phyloP scores from a whole-genome alignment of 1,140 invertebrate species.

The Eriocheir sinensis region DNA sequence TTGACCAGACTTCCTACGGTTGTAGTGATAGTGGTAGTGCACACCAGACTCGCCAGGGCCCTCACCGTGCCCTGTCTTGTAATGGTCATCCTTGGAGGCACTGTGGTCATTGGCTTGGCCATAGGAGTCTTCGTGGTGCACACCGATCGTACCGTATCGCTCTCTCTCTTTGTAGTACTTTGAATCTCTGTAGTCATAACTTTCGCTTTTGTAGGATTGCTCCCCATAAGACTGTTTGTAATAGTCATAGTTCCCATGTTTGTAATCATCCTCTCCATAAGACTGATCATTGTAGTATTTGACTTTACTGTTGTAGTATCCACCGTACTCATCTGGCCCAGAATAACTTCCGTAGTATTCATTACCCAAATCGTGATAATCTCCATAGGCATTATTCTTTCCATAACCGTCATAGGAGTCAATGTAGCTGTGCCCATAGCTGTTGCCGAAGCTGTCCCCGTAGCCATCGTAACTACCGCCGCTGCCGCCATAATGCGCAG shows the following conservation, averaged over 20 bases:
- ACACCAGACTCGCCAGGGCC: too few relatives aligned
- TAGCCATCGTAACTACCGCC: not conserved
- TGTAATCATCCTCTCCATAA: not conserved
- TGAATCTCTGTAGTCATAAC: not conserved
- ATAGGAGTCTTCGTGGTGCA: not conserved
- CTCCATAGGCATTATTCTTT: too few relatives aligned
- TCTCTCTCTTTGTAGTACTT: not conserved
- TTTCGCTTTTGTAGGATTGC: not conserved
- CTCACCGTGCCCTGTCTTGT: too few relatives aligned
- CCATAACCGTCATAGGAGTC: not conserved
- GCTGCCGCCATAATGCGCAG: not conserved
- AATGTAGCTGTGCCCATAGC: not conserved
- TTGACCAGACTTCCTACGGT: not conserved
- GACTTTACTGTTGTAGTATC: not conserved
- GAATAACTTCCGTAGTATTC: too few relatives aligned
- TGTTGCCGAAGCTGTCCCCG: not conserved
- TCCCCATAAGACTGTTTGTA: not conserved
- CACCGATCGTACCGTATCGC: not conserved
- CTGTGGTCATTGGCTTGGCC: not conserved
- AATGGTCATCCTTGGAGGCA: not conserved
- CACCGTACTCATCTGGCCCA: not conserved
- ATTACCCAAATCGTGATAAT: too few relatives aligned
- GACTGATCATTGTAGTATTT: not conserved
- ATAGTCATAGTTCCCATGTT: not conserved
- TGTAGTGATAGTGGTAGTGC: too few relatives aligned